A percentile compares a stretch with the other conserved stretches of the same genome.
phyloP scores from a whole-genome alignment of 2,888 invertebrate genomes.

The Busseola fusca region DNA sequence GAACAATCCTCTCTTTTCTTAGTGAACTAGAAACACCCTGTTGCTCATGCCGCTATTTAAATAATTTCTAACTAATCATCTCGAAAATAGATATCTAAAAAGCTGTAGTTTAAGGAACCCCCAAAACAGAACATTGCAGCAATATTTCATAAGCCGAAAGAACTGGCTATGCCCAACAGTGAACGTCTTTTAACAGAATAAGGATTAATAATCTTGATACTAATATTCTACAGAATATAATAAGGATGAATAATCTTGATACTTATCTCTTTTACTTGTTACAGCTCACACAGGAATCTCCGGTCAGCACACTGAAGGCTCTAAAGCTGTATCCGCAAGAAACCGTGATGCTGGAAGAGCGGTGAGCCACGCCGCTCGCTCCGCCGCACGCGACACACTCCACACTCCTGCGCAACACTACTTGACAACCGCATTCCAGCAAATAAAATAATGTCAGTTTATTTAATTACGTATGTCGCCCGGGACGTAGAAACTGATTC shows the following conservation, averaged over 20 bases:
- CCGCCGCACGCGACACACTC: slow-evolving; percentile 29
- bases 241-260: neutral
- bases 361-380: slow-evolving; percentile 88
- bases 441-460: neutral
- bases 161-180: neutral
- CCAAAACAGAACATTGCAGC: neutral
- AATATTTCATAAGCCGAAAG: neutral
- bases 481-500: slow-evolving; percentile 6
- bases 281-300: slow-evolving; percentile 94
- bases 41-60: neutral
- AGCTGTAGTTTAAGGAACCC: neutral
- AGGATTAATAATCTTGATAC: neutral
- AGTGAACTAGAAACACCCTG: neutral
- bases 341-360: slow-evolving; percentile 97
- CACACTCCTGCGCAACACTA: slow-evolving; percentile 29
- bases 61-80: neutral
- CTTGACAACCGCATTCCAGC: slow-evolving; percentile 25
- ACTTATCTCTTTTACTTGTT: neutral
- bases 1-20: too few relatives aligned
- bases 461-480: slow-evolving; percentile 1
- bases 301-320: slow-evolving; percentile 92
- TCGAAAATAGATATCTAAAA: neutral
- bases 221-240: too few relatives aligned
- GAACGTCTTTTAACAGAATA: neutral
- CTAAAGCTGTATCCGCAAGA: slow-evolving; percentile 97